Evolutionary conservation across 2,888 invertebrate genomes (phyloP), one percentile per base, ranked within the genome.

Genomic region (Tetanocera ferruginea): DNA sequence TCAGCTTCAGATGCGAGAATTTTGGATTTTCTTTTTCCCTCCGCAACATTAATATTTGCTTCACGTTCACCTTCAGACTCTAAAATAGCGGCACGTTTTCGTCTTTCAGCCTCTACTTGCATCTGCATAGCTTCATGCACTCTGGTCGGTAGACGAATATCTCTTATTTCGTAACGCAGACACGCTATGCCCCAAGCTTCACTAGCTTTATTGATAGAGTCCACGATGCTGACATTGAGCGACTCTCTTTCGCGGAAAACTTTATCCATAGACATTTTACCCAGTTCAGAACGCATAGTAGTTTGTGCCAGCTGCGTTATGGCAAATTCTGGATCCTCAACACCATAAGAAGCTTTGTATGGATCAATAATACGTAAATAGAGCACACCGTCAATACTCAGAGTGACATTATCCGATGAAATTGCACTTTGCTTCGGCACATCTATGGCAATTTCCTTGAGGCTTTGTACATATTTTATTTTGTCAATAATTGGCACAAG

Each of bases 101-200:
- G 94, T 76, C 99, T 91, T 89, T 99, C 99, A 0, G 99, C 99
- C 90, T 99, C 99, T 0, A 99, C 99, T 91, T 99, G 99, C 98
- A 99, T 98, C 90, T 99, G 99, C 99, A 99, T 99, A 0, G 99
- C 99, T 90, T 99, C 98, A 87, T 98, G 97, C 1, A 99, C 96
- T 84, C 98, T 93, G 0, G 92, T 90, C 0, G 99, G 99, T 95
- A 91, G 95, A 77, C 88, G 84, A 70, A 87, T 86, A 83, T 91
- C 94, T 93, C 97, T 93, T 85, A 98, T 98, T 93, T 98, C 97
- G 89, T 98, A 98, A 88, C 99, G 93, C 80, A 99, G 92, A 88
- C 99, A 99, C 4, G 95, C 94, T 79, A 99, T 97, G 60, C 99
- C 99, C 99, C 99, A 99, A 0, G 98, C 97, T 89, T 96, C 97